Evolutionary conservation across 2,888 invertebrate genomes (phyloP).

Genomic region (Tetheella fluctuosa): DNA sequence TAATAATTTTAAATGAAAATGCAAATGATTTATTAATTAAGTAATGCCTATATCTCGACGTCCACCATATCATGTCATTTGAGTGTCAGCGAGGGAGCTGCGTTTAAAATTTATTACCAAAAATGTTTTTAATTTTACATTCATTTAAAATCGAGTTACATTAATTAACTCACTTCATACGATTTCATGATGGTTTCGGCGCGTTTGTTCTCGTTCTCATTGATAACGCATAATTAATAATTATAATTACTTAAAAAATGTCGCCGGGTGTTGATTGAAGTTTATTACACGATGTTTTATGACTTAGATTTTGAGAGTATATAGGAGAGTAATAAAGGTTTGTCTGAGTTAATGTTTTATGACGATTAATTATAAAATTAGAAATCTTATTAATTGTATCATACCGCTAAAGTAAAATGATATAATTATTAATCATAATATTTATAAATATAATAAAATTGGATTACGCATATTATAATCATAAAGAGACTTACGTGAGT

Average conservation of each 20-base stretch:
- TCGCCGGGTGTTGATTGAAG: constrained; percentile 1
- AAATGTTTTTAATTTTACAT: constrained; percentile 22
- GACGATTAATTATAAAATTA: neutral
- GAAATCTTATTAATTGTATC: neutral
- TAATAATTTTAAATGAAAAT: neutral
- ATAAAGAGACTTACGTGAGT: neutral
- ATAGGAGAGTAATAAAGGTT: neutral
- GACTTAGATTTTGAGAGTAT: neutral
- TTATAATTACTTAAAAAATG: constrained; percentile 11
- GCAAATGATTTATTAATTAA: neutral
- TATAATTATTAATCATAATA: neutral
- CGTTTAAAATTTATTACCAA: neutral
- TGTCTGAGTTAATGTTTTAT: neutral
- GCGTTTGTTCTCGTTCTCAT: constrained; percentile 17
- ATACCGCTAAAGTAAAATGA: neutral
- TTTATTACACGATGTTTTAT: constrained; percentile 7
- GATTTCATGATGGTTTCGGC: constrained; percentile 17
- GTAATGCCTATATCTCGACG: neutral
- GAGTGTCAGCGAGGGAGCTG: neutral
- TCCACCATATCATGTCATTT: neutral
- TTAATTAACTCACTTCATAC: constrained; percentile 27
- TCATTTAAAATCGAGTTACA: constrained; percentile 33
- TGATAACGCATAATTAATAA: constrained; percentile 20
- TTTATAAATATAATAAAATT: no score
- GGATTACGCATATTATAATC: no score